These are phyloP conservation scores for Brachypterus glaber DNA, from an alignment of 2,888 invertebrate genomes.

Conservation along the genomic window DNA sequence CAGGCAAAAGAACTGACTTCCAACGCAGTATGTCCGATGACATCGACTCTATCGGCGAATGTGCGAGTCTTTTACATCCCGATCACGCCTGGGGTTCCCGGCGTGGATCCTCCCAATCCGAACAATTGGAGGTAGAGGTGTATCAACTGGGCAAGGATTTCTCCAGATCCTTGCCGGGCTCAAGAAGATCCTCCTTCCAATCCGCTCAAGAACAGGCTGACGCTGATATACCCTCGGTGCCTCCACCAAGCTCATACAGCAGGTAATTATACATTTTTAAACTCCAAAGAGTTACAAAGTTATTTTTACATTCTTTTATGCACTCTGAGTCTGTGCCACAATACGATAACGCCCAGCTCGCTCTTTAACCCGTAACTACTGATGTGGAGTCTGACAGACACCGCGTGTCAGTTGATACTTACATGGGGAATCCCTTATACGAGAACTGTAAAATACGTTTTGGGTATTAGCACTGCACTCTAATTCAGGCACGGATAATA, in stretches of 20 bases:
- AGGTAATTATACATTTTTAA: too few relatives aligned
- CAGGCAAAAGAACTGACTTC: slow-evolving; percentile 58
- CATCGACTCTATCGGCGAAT: slow-evolving; percentile 66
- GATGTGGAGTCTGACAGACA: too few relatives aligned
- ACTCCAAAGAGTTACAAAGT: too few relatives aligned
- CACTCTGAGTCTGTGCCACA: too few relatives aligned
- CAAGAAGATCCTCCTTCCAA: slow-evolving; percentile 76
- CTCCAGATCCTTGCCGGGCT: slow-evolving; percentile 76
- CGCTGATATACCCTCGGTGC: slow-evolving; percentile 42
- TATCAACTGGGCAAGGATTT: slow-evolving; percentile 81
- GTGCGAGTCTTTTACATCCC: slow-evolving; percentile 69
- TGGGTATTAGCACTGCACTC: too few relatives aligned
- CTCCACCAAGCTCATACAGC: slow-evolving; percentile 49
- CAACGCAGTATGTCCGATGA: slow-evolving; percentile 68
- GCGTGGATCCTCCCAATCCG: slow-evolving; percentile 82
- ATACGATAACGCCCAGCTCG: too few relatives aligned
- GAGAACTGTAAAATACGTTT: too few relatives aligned
- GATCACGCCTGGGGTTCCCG: slow-evolving; percentile 76
- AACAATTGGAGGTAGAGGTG: slow-evolving; percentile 67
- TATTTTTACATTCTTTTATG: too few relatives aligned
- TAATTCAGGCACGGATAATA: too few relatives aligned
- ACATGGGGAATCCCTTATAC: too few relatives aligned
- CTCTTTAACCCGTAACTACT: too few relatives aligned
- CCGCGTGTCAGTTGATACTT: too few relatives aligned
- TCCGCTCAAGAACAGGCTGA: slow-evolving; percentile 44